A percentile compares a stretch with the other conserved stretches of the same genome.
Evolutionary conservation across 2,888 invertebrate genomes (phyloP).

Genomic region (Operophtera brumata): DNA sequence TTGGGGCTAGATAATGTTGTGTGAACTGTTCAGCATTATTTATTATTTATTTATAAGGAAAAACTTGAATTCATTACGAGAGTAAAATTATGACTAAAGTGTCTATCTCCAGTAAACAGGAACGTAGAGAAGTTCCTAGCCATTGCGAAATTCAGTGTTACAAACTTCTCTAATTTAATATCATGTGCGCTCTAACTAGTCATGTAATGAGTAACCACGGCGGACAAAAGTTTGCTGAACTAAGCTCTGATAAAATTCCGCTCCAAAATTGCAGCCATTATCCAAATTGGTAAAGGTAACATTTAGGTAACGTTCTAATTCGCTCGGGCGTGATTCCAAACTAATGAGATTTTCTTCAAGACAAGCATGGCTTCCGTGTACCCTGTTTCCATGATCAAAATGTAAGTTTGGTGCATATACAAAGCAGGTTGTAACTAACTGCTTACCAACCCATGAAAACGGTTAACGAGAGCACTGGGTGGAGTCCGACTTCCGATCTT

Average conservation of each 20-base stretch:
- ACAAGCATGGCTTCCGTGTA: conserved; percentile 20
- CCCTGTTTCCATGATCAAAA: conserved; percentile 27
- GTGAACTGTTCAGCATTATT: too few relatives aligned
- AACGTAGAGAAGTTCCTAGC: neutral
- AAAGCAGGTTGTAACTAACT: too few relatives aligned
- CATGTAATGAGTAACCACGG: neutral
- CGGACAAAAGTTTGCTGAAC: neutral
- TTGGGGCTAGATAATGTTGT: too few relatives aligned
- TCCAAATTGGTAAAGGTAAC: conserved; percentile 11
- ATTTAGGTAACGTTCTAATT: conserved; percentile 34
- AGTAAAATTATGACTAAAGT: neutral
- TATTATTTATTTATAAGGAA: too few relatives aligned
- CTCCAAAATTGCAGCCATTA: conserved; percentile 1
- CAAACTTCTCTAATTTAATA: neutral
- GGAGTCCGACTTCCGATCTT: too few relatives aligned
- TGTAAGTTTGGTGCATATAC: conserved; percentile 4
- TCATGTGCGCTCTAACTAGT: neutral
- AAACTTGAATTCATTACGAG: neutral
- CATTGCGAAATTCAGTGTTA: neutral
- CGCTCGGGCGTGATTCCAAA: conserved; percentile 38
- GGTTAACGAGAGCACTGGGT: too few relatives aligned
- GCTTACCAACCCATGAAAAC: too few relatives aligned
- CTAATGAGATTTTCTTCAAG: conserved; percentile 29
- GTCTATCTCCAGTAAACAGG: neutral
- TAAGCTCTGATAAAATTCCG: neutral